These are phyloP conservation scores for Thelaira solivaga DNA, from an alignment of 2,888 invertebrate species.

Conservation along the genomic window DNA sequence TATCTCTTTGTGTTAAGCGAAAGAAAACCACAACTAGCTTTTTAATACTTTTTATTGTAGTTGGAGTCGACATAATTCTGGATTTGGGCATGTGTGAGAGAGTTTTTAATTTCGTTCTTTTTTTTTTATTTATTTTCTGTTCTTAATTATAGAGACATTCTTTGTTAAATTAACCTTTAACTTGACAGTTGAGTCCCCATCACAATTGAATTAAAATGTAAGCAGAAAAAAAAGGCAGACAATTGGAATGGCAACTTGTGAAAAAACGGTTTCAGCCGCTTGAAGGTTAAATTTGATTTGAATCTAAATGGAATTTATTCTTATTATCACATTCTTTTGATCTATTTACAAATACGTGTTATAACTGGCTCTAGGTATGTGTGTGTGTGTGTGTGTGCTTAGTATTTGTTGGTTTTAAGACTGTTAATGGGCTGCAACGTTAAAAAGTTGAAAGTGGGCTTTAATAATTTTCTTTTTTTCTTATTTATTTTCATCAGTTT, in stretches of 20 bases:
- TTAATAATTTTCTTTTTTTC: too few species aligned
- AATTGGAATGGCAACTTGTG: neutral
- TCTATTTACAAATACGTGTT: conserved; percentile 12
- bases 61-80: neutral
- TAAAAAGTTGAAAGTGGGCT: conserved; percentile 26
- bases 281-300: conserved; percentile 55
- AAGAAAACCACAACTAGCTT: conserved; percentile 25
- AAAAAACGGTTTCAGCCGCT: conserved; percentile 21
- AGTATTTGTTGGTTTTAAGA: conserved; percentile 9
- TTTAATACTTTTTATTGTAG: conserved; percentile 15
- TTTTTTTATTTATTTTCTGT: neutral
- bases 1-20: neutral
- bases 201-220: conserved; percentile 56
- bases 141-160: conserved; percentile 59
- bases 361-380: neutral
- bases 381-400: neutral
- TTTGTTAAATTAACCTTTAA: conserved; percentile 62
- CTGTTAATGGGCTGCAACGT: conserved; percentile 27
- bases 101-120: neutral
- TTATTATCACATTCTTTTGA: conserved; percentile 39
- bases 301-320: conserved; percentile 53
- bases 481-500: neutral
- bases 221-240: neutral
- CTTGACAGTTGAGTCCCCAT: conserved; percentile 51
- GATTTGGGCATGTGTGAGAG: conserved; percentile 30